Base-by-base conservation (phyloP, 2,888 invertebrate species). In the Boloria selene region DNA sequence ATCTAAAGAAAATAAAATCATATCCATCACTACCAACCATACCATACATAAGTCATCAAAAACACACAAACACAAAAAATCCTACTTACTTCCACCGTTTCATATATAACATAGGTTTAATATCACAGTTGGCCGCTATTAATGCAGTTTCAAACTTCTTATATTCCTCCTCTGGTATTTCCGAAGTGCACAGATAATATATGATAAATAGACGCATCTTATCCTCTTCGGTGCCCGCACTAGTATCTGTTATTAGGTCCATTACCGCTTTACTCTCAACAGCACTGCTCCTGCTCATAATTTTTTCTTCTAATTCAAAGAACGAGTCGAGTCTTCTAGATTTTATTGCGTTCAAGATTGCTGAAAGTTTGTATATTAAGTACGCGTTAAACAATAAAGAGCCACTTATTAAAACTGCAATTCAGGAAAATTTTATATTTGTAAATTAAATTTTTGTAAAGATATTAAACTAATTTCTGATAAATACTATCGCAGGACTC, bases 251-350 rank as follows among this genome's bases (percentile, higher is more conserved):
- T 66, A 99, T 93, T 49, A 98, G 93, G 75, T 99, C 98, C 81
- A 97, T 87, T n/a, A 98, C 92, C 26, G 96, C 95, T 83, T 97
- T 96, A 80, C 97, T 98, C 71, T 93, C 93, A 0, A 92, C 84
- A 66, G 96, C 88, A 4, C 95, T 94, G 74, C 95, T 94, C 88
- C 96, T 97, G 59, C 96, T 97, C 97, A 99, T 97, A 55, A 99
- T 95, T 87, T 99, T 99, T 83, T 99, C 99, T 92, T 99, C 99
- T 68, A 98, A 93, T 88, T 99, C 99, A 82, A 99, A 99, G 81
- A 97, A 98, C 0, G 98, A 97, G 84, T 99, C 99, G 60, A 99
- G 88, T 73, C 99, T 95, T 61, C 99, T 93, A 0, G 95, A 95
- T 92, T 98, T 98, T 54, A 98, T 97, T 60, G 93, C 94, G 86